A percentile compares a stretch with the other conserved stretches of the same genome.
These are phyloP conservation scores for Clavelina lepadiformis DNA, from an alignment of 23 tunicate species.

Conservation along the genomic window DNA sequence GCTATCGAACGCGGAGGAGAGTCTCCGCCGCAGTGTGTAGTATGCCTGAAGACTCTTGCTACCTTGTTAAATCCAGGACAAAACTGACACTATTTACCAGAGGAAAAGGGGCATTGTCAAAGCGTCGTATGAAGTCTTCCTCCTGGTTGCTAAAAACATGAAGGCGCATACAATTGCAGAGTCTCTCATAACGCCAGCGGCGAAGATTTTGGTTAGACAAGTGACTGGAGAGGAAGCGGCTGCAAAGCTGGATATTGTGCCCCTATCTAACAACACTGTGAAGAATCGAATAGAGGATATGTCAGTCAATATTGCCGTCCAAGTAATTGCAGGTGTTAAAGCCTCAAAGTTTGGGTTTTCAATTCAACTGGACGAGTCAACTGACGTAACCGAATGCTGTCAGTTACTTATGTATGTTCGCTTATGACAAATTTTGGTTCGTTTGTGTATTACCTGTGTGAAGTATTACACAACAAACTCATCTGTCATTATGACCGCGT, in stretches of 20 bases:
- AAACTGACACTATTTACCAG: constrained; percentile 48
- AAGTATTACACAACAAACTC: too few relatives aligned
- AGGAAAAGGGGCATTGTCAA: constrained; percentile 33
- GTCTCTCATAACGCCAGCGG: constrained; percentile 53
- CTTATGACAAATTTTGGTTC: too few relatives aligned
- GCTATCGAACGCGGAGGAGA: too few relatives aligned
- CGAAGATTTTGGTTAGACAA: constrained; percentile 33
- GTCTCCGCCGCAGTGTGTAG: too few relatives aligned
- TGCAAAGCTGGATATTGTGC: constrained; percentile 31
- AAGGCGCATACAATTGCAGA: constrained; percentile 54
- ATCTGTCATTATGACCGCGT: too few relatives aligned
- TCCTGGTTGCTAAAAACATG: constrained; percentile 50
- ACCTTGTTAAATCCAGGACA: too few relatives aligned
- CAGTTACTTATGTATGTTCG: constrained; percentile 25
- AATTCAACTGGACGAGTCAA: too few relatives aligned
- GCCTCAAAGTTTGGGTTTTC: too few relatives aligned
- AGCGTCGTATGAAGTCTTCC: constrained; percentile 53
- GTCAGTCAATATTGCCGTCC: constrained; percentile 23
- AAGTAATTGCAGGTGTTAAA: background rate
- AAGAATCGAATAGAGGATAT: constrained; percentile 32
- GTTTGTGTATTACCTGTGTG: too few relatives aligned
- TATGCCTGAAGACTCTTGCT: too few relatives aligned
- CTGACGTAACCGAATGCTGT: constrained; percentile 6
- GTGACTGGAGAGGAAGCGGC: constrained; percentile 31
- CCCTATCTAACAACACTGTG: constrained; percentile 30